Evolutionary conservation across 2,113 vertebrate species (phyloP).

Genomic region (Gasterosteus aculeatus): DNA sequence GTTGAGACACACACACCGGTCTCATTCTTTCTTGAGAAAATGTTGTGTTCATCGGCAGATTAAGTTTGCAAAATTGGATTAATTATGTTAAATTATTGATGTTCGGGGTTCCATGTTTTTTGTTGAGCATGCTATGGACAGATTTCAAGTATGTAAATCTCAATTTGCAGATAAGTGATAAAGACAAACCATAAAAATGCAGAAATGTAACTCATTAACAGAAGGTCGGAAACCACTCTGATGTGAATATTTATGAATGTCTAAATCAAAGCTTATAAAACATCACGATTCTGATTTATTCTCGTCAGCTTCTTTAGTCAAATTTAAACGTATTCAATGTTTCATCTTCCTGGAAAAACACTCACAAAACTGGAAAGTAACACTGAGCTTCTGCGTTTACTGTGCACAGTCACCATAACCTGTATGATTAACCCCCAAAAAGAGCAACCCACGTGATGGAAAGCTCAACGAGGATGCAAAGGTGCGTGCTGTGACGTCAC

Average conservation of each 20-base stretch:
- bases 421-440: neutral
- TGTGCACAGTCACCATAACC: neutral
- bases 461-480: slow-evolving; percentile 8
- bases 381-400: neutral
- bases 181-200: neutral
- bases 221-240: slow-evolving; percentile 7
- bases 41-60: neutral
- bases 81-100: neutral
- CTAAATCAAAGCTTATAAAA: neutral
- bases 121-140: neutral
- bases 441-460: neutral
- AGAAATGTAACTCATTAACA: neutral
- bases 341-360: neutral
- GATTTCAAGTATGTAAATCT: neutral
- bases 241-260: slow-evolving; percentile 17
- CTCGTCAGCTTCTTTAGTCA: neutral
- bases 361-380: neutral
- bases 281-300: neutral
- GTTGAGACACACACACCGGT: neutral
- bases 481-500: slow-evolving; percentile 70
- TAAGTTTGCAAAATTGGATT: neutral
- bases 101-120: neutral
- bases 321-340: neutral
- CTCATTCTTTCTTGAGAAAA: neutral
- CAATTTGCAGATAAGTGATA: neutral